These are phyloP conservation scores for Hippopotamyrus pictus DNA, from an alignment of 2,797 vertebrate genomes.

Conservation along the genomic window DNA sequence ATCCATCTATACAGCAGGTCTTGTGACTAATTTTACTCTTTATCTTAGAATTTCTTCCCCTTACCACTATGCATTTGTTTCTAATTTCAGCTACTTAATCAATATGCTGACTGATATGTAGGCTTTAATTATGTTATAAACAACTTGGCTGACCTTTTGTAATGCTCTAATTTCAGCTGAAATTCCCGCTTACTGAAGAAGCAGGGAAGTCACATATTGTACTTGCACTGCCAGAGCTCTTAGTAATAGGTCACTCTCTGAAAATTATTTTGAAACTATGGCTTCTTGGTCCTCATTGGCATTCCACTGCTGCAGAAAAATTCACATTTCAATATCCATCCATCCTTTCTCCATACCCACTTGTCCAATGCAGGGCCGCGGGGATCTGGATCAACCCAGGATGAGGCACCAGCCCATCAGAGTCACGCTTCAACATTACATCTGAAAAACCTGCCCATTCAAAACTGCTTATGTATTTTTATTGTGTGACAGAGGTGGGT, in stretches of 20 bases:
- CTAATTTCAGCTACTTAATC: not conserved
- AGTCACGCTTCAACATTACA: not conserved
- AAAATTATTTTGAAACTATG: constrained; percentile 7
- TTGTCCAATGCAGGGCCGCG: not conserved
- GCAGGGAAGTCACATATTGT: not conserved
- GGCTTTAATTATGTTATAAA: not conserved
- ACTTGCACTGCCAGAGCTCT: not conserved
- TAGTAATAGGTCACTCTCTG: not conserved
- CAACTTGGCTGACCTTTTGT: not conserved
- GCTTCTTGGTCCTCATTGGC: not conserved
- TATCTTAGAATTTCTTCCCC: not conserved
- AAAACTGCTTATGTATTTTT: not conserved
- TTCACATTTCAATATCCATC: not conserved
- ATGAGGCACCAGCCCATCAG: not conserved
- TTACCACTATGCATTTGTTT: not conserved
- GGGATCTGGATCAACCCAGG: not conserved
- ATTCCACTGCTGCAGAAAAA: not conserved
- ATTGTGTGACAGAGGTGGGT: not conserved
- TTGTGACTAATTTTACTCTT: not conserved
- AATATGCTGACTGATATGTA: not conserved
- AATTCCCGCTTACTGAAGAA: not conserved
- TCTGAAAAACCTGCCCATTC: not conserved
- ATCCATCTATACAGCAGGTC: not conserved
- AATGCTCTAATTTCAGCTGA: not conserved
- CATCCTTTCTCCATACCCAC: not conserved